Percentiles rank a stretch among this genome's conserved stretches.
phyloP scores from a whole-genome alignment of 2,113 vertebrate genomes.

The Actenoides hombroni region DNA sequence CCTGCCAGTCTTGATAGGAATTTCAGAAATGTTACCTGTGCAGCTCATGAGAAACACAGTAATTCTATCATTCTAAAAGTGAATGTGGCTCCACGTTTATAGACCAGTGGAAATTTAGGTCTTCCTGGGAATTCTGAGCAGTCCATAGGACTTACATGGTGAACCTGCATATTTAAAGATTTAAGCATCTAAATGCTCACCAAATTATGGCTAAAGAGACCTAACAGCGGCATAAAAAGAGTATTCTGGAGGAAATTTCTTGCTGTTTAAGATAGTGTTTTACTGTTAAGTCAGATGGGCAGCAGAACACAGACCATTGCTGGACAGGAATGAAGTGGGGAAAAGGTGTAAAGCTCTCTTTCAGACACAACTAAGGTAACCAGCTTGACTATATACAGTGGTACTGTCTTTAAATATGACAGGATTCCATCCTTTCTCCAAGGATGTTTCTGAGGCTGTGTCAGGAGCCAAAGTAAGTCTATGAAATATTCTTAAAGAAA shows the following conservation, averaged over 20 bases:
- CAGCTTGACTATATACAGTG: neutral
- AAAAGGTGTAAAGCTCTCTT: neutral
- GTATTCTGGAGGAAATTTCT: neutral
- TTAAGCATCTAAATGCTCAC: neutral
- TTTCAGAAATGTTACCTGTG: neutral
- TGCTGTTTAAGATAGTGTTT: neutral
- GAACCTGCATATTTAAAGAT: neutral
- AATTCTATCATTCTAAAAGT: neutral
- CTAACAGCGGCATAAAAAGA: neutral
- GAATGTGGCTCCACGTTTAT: neutral
- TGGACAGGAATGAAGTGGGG: neutral
- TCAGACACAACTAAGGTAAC: neutral
- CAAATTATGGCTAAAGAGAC: neutral
- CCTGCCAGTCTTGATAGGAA: neutral
- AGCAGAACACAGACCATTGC: rapidly evolving
- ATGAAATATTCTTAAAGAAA: neutral
- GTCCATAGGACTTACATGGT: neutral
- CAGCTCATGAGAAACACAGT: neutral
- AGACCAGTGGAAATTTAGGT: neutral
- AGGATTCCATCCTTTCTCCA: neutral
- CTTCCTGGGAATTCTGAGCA: neutral
- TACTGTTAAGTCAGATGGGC: neutral
- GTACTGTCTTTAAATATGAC: neutral
- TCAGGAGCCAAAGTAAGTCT: neutral
- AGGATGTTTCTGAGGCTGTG: neutral